phyloP scores from a whole-genome alignment of 2,797 vertebrate genomes.

The Pteropus rufus region DNA sequence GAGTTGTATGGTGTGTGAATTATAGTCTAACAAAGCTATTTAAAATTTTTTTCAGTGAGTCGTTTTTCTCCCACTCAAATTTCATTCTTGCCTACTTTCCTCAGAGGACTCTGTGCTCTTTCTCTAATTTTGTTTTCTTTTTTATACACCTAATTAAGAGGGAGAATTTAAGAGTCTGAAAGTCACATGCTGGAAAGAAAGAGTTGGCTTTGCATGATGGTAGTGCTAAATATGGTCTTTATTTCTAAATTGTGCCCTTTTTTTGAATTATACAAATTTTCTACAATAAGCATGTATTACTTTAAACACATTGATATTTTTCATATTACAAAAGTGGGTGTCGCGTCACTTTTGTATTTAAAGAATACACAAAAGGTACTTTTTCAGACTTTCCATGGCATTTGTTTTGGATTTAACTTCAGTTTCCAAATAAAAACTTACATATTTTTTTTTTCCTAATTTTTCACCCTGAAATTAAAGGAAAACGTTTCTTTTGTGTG shows the following conservation, averaged over 20 bases:
- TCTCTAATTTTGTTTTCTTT: neutral
- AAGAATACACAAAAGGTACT: neutral
- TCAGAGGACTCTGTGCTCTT: neutral
- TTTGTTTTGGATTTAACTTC: neutral
- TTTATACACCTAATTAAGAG: neutral
- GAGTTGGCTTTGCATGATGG: neutral
- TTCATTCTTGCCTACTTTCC: neutral
- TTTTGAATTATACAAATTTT: neutral
- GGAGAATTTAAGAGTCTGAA: neutral
- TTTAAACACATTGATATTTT: neutral
- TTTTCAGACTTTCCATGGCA: neutral
- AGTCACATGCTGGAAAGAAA: neutral
- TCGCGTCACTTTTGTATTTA: too few species aligned
- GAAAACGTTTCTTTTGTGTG: neutral
- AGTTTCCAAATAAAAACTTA: neutral
- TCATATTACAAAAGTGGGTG: too few species aligned
- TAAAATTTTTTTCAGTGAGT: neutral
- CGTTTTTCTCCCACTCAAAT: neutral
- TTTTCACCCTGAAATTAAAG: neutral
- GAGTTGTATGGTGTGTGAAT: neutral
- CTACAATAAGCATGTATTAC: neutral
- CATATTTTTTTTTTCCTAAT: neutral
- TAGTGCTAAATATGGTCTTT: neutral
- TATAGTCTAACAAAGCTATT: neutral
- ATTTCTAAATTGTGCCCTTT: neutral